A percentile compares a stretch with the other conserved stretches of the same genome.
These are phyloP conservation scores for Thamnaconus septentrionalis DNA, from an alignment of 2,113 vertebrate genomes.

Conservation along the genomic window DNA sequence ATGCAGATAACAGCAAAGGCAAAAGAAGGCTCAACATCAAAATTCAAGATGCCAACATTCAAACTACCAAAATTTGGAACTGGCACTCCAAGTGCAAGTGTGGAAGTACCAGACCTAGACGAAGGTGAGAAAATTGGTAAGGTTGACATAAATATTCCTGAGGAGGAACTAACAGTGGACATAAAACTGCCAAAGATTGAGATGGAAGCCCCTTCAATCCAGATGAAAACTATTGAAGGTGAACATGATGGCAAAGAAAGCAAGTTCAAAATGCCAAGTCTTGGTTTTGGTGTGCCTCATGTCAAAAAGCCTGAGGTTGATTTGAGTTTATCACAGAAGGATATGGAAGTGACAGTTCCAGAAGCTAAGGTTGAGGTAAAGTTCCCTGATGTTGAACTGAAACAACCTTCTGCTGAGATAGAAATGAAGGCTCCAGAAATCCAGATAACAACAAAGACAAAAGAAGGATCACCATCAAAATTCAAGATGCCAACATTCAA, in stretches of 20 bases:
- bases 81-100: background rate
- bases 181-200: no score
- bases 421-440: constrained; percentile 27
- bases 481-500: constrained; percentile 47
- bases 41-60: background rate
- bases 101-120: background rate
- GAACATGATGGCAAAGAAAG: no score
- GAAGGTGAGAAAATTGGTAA: background rate
- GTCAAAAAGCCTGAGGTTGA: constrained; percentile 15
- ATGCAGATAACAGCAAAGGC: no score
- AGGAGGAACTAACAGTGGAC: no score
- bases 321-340: constrained; percentile 19
- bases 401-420: constrained; percentile 10
- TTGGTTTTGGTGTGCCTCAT: constrained; percentile 36
- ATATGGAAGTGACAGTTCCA: constrained; percentile 2
- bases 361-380: background rate
- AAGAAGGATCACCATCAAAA: constrained; percentile 41
- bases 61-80: background rate
- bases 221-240: no score
- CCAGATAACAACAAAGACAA: constrained; percentile 1
- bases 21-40: background rate
- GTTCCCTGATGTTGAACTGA: background rate
- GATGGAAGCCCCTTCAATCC: no score
- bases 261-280: constrained; percentile 43
- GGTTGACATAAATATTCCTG: no score